phyloP scores from a whole-genome alignment of 1,140 invertebrate genomes.

The Idris sp. region DNA sequence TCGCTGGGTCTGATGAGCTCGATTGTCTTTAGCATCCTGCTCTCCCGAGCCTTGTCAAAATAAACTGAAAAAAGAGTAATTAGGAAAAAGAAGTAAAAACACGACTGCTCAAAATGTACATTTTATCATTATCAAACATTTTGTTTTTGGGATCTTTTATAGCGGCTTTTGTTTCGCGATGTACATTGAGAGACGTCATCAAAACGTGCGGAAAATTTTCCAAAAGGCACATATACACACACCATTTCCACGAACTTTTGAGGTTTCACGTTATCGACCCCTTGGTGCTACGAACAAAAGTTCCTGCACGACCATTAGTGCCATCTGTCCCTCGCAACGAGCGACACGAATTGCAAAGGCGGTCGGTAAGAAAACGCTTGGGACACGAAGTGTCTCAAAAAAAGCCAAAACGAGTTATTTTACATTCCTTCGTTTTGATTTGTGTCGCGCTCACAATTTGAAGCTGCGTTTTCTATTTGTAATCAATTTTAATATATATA shows the following conservation, averaged over 20 bases:
- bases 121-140: too few species aligned
- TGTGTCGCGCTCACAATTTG: conserved; percentile 12
- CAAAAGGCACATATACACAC: too few species aligned
- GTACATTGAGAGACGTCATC: conserved; percentile 49
- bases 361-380: conserved; percentile 18
- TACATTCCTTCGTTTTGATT: conserved; percentile 8
- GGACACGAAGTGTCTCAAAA: conserved; percentile 11
- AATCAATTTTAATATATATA: conserved; percentile 5
- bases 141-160: too few species aligned
- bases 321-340: conserved; percentile 1
- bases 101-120: conserved; percentile 56
- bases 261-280: conserved; percentile 16
- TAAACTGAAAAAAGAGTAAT: conserved; percentile 18
- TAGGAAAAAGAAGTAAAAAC: too few species aligned
- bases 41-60: conserved; percentile 51
- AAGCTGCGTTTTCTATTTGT: conserved; percentile 14
- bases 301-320: conserved; percentile 11
- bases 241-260: conserved; percentile 27
- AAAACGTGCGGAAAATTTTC: conserved; percentile 18
- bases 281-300: conserved; percentile 8
- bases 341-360: neutral
- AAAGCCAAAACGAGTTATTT: conserved; percentile 20
- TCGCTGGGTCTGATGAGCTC: conserved; percentile 29
- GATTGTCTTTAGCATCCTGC: conserved; percentile 23
- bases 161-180: conserved; percentile 7